Base-by-base conservation (phyloP, 2,888 invertebrate species). In the Acanthosoma haemorrhoidale region DNA sequence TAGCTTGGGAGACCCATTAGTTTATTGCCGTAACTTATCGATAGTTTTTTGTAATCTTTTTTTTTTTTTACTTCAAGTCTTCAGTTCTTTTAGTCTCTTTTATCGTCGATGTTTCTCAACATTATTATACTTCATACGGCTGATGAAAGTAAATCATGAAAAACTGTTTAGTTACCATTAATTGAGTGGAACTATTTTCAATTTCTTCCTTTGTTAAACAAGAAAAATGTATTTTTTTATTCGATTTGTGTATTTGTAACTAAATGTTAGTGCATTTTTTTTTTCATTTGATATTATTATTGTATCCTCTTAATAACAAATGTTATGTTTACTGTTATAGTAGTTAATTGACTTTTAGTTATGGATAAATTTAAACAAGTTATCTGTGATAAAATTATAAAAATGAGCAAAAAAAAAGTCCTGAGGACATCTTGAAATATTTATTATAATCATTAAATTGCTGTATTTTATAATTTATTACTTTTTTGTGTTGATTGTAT, bases 381-480 rank as follows among this genome's bases (percentile, higher is more conserved):
- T 51, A 51, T 51, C 51, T 51, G 51, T 51, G 51, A 51, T 51
- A 51, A 51, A 51, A 43, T n/a, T n/a, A 51, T 25, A 25, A 25
- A 21, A 51, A 18, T 41, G 9, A 32, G 13, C 5, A n/a, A 21
- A 43, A 41, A 43, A 51, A 51, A 25, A 18, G 25, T 25, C n/a
- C n/a, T n/a, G n/a, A n/a, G n/a, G n/a, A n/a, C n/a, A n/a, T n/a
- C n/a, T n/a, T n/a, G n/a, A n/a, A n/a, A n/a, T n/a, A n/a, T n/a
- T n/a, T n/a, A n/a, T n/a, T n/a, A n/a, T n/a, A n/a, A n/a, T n/a
- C n/a, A n/a, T n/a, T n/a, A n/a, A n/a, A n/a, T n/a, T n/a, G n/a
- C 25, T 51, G 51, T 51, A 51, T 51, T 51, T 51, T 51, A 51
- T 51, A 29, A 51, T 51, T n/a, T n/a, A n/a, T n/a, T n/a, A n/a